Conservation (phyloP, 2,113 vertebrate genomes). For the Urocynchramus pylzowi region DNA sequence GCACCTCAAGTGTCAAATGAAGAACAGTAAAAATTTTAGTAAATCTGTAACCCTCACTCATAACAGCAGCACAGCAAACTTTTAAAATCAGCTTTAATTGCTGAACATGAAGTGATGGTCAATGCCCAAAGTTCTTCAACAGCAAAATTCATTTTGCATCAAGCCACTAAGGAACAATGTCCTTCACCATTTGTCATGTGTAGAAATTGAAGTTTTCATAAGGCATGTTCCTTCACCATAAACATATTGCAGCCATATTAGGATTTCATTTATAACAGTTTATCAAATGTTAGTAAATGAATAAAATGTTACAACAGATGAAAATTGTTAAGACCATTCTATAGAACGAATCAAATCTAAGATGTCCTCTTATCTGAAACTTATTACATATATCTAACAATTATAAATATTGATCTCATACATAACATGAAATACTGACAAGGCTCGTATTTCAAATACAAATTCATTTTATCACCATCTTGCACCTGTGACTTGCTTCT, state of each 20-base stretch:
- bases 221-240: constrained; percentile 62
- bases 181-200: neutral
- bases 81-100: constrained; percentile 41
- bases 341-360: neutral
- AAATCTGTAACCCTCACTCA: neutral
- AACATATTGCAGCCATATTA: neutral
- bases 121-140: neutral
- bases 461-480: constrained; percentile 33
- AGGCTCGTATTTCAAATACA: neutral
- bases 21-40: neutral
- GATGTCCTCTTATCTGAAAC: neutral
- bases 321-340: neutral
- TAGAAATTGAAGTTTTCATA: neutral
- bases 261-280: neutral
- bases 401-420: neutral
- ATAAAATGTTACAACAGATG: neutral
- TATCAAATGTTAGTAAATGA: constrained; percentile 16
- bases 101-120: neutral
- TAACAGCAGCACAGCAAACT: constrained; percentile 53
- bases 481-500: neutral
- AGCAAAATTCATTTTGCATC: neutral
- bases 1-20: neutral
- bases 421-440: neutral
- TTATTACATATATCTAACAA: neutral
- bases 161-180: neutral